Conservation (phyloP, 2,888 invertebrate genomes). For the Morpho helenor region DNA sequence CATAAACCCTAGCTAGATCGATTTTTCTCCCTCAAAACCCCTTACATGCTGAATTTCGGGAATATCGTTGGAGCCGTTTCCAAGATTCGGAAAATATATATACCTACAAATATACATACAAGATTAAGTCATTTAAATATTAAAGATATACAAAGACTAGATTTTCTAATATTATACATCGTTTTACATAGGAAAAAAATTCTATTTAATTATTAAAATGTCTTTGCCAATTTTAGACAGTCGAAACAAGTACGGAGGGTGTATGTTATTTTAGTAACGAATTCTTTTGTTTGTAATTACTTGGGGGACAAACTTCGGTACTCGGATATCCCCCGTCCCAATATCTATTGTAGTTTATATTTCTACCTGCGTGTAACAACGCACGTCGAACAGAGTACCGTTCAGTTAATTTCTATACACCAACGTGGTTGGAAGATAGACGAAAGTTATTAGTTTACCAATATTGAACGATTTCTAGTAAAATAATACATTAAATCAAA, state of each 20-base stretch:
- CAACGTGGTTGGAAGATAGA: constrained; percentile 11
- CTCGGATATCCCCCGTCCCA: constrained; percentile 15
- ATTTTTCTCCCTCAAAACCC: too few relatives aligned
- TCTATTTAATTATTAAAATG: too few relatives aligned
- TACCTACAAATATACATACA: too few relatives aligned
- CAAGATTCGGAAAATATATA: too few relatives aligned
- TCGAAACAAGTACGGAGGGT: neutral
- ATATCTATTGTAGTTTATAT: constrained; percentile 29
- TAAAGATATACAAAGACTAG: too few relatives aligned
- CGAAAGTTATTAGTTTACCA: neutral
- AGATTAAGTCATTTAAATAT: too few relatives aligned
- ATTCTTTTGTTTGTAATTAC: constrained; percentile 21
- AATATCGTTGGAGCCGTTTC: too few relatives aligned
- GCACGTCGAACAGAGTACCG: constrained; percentile 8
- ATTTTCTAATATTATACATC: too few relatives aligned
- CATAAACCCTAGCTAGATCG: too few relatives aligned
- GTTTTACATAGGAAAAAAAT: too few relatives aligned
- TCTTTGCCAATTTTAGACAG: too few relatives aligned
- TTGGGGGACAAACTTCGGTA: constrained; percentile 23
- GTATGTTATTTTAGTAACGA: constrained; percentile 9
- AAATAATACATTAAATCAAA: constrained; percentile 25
- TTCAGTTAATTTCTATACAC: constrained; percentile 27
- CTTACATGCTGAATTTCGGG: too few relatives aligned
- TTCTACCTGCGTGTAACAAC: constrained; percentile 33
- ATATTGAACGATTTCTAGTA: neutral